Base-by-base conservation (phyloP, 2,888 invertebrate species). In the Chrysodeixis includens region DNA sequence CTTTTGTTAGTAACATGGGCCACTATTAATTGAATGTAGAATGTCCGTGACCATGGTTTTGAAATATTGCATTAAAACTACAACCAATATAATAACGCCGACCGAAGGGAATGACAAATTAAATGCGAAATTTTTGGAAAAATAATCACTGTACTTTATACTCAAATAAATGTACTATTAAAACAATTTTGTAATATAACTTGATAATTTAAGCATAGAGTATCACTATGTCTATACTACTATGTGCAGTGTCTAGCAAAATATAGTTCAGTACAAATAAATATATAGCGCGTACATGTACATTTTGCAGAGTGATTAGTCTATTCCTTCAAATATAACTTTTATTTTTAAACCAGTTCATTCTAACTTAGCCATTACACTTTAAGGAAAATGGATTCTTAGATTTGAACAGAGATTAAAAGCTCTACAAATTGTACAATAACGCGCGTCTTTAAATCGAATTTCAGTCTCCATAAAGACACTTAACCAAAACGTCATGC, bases 391-490 rank as follows among this genome's bases (percentile, higher is more conserved):
- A 14, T n/a, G 8, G 51, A 20, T 60, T 44, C n/a, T 1, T 1
- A n/a, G n/a, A n/a, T n/a, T n/a, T n/a, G n/a, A n/a, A n/a, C n/a
- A 8, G 22, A 69, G 20, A 0, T 40, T 56, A 16, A 14, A 65
- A 14, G 6, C 12, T 8, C 14, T 12, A n/a, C 32, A 8, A 56
- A 78, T 68, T 75, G 55, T 22, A 63, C 72, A 79, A 77, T 26
- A 69, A 63, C 77, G 72, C 72, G 67, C 66, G 70, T 8, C 10
- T 71, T 74, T 66, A 73, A 71, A 71, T 75, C 66, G 69, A 81
- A 76, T 74, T 81, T 86, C 85, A 85, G 85, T 86, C 85, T 84
- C 79, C 66, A 72, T 66, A 61, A 66, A 78, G 78, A 79, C 76
- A 74, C 71, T 72, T 74, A 80, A 67, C 65, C 71, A 79, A 74